Conservation (phyloP, 1,140 invertebrate genomes). For the Phortica variegata region DNA sequence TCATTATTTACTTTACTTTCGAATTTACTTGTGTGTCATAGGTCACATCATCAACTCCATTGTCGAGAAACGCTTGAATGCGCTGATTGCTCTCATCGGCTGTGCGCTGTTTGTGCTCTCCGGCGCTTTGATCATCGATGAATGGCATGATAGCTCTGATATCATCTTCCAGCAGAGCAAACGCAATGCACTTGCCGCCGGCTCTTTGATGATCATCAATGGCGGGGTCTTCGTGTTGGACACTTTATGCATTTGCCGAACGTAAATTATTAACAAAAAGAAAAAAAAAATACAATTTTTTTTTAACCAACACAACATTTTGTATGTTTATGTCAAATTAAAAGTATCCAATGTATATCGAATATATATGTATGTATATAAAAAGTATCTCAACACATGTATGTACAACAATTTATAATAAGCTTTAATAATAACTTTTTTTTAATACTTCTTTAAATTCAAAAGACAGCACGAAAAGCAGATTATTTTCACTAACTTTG, state of each 20-base stretch:
- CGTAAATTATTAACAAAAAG: constrained; percentile 29
- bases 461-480: too few relatives aligned
- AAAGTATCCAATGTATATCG: too few relatives aligned
- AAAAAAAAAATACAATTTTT: too few relatives aligned
- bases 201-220: constrained; percentile 70
- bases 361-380: too few relatives aligned
- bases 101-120: constrained; percentile 69
- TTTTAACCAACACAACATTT: not conserved
- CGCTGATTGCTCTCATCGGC: constrained; percentile 61
- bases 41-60: constrained; percentile 63
- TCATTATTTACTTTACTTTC: constrained; percentile 22
- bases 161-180: constrained; percentile 50
- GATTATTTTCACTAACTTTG: too few relatives aligned
- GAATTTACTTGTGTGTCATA: constrained; percentile 1
- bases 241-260: constrained; percentile 65
- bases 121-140: constrained; percentile 67
- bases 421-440: too few relatives aligned
- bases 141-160: constrained; percentile 39
- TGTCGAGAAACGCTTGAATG: constrained; percentile 57
- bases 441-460: too few relatives aligned
- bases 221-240: constrained; percentile 70
- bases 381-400: too few relatives aligned
- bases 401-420: too few relatives aligned
- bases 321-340: constrained; percentile 16
- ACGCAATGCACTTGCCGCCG: constrained; percentile 69